Base-by-base conservation (phyloP, 2,888 invertebrate species). In the Acanthosepion esculentum region DNA sequence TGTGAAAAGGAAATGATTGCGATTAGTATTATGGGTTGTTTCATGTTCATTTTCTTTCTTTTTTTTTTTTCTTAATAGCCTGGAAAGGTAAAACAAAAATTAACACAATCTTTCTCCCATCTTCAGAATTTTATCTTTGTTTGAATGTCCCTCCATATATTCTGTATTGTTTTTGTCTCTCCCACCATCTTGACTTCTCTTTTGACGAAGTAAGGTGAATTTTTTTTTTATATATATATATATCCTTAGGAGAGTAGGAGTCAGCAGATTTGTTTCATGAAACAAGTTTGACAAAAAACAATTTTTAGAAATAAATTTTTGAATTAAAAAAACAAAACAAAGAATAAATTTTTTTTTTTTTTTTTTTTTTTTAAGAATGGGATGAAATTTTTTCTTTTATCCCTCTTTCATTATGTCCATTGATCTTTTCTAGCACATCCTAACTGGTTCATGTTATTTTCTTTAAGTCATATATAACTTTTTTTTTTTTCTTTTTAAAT, bases 271-370 rank as follows among this genome's bases (percentile, higher is more conserved):
- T 78, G 78, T 78, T 78, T 78, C 12, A 78, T 78, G n/a, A n/a
- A 78, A n/a, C 15, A 78, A 78, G 18, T 78, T 78, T 12, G n/a
- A 33, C n/a, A 18, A 78, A 78, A 5, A 29, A 29, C 10, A 4
- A n/a, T 78, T 78, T 78, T n/a, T 78, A 78, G 78, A 78, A 78
- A 78, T 78, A 78, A 78, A 78, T 78, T 78, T 78, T 78, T 78
- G 78, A 12, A 78, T 78, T 78, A 23, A 78, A 78, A 78, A 78
- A 15, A 33, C n/a, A 78, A 12, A 15, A 18, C n/a, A 78, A 78
- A 33, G 2, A 18, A 33, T 12, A 33, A 78, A 78, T 78, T 33
- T n/a, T 3, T 78, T 10, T 78, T n/a, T 78, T 33, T 78, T n/a
- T 29, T 78, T 29, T 78, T 78, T n/a, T 78, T 78, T 29, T 78